Evolutionary conservation across 1,140 invertebrate species (phyloP), one percentile per base, ranked within the genome.

Genomic region (Calycopis cecrops): DNA sequence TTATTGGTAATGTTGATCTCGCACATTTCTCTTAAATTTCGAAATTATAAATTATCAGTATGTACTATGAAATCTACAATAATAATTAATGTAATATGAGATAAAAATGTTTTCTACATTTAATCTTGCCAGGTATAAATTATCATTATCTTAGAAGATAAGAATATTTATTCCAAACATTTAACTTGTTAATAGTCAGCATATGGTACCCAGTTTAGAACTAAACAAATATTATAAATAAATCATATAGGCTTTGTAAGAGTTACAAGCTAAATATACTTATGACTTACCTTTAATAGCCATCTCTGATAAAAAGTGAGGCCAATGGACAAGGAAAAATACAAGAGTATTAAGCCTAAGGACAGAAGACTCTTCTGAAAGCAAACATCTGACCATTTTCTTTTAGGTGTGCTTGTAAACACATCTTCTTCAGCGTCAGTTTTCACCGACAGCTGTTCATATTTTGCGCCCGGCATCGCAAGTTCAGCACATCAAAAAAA

Each of bases 301-400:
- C 94, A 95, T 91, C 97, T 92, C 79, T 99, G 97, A 79, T 98
- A 99, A 88, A 99, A 99, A 12, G 97, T 99, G n/a, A 99, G 90
- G 52, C 95, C 93, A 69, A 99, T 97, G 7, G 97, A 98, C 54
- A 98, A 91, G 4, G 92, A 87, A 80, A 98, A 98, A 84, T 98
- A 99, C 33, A 94, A 83, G 3, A 93, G 75, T 56, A 98, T 93
- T 35, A 95, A 65, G 14, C 79, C 71, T 17, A 88, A 60, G 0
- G 83, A 85, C 14, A 83, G 57, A 1, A 87, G 66, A 48, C 71
- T 67, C 60, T 82, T 86, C 51, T 84, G 77, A 11, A 85, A 66
- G 62, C 83, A 88, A 21, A 75, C 58, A 63, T 79, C 76, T 48
- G 68, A 72, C 66, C 82, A 83, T 72, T 79, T 80, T 60, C 67